Conservation (phyloP, 2,797 vertebrate species). For the Phoxinus dragarum region DNA sequence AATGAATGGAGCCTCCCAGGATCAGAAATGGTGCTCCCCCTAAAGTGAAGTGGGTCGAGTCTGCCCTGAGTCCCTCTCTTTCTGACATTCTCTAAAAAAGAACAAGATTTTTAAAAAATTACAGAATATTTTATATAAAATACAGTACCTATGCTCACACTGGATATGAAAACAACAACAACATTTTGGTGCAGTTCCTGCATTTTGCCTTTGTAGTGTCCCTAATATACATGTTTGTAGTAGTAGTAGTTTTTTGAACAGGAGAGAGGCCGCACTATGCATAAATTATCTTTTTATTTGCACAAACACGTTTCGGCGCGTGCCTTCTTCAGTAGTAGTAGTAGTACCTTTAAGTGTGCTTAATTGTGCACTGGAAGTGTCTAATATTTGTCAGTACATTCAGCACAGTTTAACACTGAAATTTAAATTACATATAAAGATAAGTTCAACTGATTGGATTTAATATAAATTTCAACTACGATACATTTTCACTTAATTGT, state of each 20-base stretch:
- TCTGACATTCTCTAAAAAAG: slow-evolving; percentile 67
- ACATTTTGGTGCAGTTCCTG: background rate
- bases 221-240: too few species aligned
- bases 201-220: background rate
- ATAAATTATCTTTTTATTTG: too few species aligned
- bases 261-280: too few species aligned
- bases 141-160: background rate
- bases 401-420: background rate
- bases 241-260: too few species aligned
- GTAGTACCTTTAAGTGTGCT: background rate
- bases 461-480: background rate
- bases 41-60: slow-evolving; percentile 81
- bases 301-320: too few species aligned
- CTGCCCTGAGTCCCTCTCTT: slow-evolving; percentile 77
- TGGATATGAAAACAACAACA: background rate
- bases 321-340: too few species aligned
- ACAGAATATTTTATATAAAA: background rate
- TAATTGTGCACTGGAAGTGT: too few species aligned
- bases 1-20: slow-evolving; percentile 90
- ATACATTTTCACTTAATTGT: background rate
- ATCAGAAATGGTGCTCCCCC: slow-evolving; percentile 82
- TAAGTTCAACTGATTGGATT: background rate
- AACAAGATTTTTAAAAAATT: background rate
- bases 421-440: background rate
- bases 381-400: background rate